A percentile compares a stretch with the other conserved stretches of the same genome.
Evolutionary conservation across 1,140 invertebrate genomes (phyloP).

Genomic region (Carposina sasakii): DNA sequence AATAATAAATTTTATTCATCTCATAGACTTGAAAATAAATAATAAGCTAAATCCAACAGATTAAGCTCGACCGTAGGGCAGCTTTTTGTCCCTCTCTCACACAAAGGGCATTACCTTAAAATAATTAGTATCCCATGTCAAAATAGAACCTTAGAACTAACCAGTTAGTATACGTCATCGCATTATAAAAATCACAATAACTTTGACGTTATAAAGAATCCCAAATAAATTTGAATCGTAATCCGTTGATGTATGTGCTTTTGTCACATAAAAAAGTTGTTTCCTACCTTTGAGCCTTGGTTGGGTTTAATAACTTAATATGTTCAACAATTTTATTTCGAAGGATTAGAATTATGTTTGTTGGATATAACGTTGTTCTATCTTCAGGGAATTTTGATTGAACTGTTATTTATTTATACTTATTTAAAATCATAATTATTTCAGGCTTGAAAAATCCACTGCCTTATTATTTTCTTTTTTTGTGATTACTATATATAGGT

Average conservation of each 20-base stretch:
- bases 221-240: conserved; percentile 55
- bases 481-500: too few species aligned
- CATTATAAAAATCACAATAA: conserved; percentile 49
- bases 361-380: too few species aligned
- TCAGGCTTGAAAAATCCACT: conserved; percentile 7
- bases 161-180: conserved; percentile 35
- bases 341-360: conserved; percentile 15
- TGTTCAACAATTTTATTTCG: conserved; percentile 53
- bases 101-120: conserved; percentile 56
- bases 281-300: conserved; percentile 31
- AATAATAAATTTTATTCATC: too few species aligned
- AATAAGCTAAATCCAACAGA: conserved; percentile 40
- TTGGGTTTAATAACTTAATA: conserved; percentile 57
- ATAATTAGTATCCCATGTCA: conserved; percentile 64
- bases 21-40: conserved; percentile 25
- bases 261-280: conserved; percentile 47
- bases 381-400: too few species aligned
- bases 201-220: conserved; percentile 45
- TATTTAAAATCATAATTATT: conserved; percentile 1
- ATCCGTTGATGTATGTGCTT: conserved; percentile 56
- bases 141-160: conserved; percentile 46
- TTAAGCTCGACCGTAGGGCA: conserved; percentile 32
- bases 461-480: too few species aligned
- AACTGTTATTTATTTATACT: too few species aligned
- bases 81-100: conserved; percentile 32